Evolutionary conservation across 2,797 vertebrate species (phyloP).

Genomic region (Acropternis orthonyx): DNA sequence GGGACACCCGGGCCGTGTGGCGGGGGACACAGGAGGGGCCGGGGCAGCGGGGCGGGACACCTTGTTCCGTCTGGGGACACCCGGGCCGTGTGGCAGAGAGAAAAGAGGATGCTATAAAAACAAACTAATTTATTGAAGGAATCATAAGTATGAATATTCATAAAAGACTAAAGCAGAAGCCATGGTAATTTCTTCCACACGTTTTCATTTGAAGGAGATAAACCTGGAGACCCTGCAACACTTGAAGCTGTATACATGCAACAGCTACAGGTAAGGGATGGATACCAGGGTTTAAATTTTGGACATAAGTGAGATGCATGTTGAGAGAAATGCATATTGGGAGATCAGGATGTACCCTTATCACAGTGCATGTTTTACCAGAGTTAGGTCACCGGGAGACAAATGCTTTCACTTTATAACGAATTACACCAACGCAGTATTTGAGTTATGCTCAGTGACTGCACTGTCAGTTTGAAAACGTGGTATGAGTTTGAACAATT

Average conservation of each 20-base stretch:
- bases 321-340: not conserved
- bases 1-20: too few relatives aligned
- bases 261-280: not conserved
- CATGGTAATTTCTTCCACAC: not conserved
- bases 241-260: not conserved
- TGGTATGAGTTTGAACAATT: not conserved
- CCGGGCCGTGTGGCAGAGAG: not conserved
- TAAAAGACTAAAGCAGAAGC: not conserved
- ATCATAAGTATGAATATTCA: not conserved
- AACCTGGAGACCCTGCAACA: not conserved
- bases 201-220: not conserved
- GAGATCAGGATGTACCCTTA: not conserved
- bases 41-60: too few relatives aligned
- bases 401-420: not conserved
- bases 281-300: not conserved
- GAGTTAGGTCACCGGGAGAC: not conserved
- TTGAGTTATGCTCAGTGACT: not conserved
- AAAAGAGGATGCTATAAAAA: not conserved
- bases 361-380: not conserved
- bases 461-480: not conserved
- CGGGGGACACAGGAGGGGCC: too few relatives aligned
- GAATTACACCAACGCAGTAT: not conserved
- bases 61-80: too few relatives aligned
- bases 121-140: not conserved
- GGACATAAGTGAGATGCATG: not conserved